Evolutionary conservation across 2,888 invertebrate genomes (phyloP), one percentile per base, ranked within the genome.

Genomic region (Patella depressa): DNA sequence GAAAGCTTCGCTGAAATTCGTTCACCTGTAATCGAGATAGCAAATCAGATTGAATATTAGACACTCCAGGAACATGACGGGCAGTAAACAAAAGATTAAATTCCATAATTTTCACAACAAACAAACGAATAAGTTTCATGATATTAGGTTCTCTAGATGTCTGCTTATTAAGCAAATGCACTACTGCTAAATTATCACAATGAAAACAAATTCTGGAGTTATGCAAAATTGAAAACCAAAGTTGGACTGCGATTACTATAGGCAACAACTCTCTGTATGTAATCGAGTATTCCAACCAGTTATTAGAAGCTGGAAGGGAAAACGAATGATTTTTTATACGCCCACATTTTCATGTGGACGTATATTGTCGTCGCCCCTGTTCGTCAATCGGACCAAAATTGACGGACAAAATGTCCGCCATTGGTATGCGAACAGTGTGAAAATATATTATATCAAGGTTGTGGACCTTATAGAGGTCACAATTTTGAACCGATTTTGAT

Each of bases 111-210:
- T 59, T 17, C 7, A 59, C 19, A 17, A 73, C 57, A 12, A 54
- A 34, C 53, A 29, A 17, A 24, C 74, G 12, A 15, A 74, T 45
- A 17, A 74, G 34, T 12, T 4, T 15, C 45, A 74, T 24, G 7
- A 69, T 65, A 14, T 19, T 9, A 24, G 34, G 29, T 14, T 65
- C 59, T 53, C 65, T 74, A 12, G 70, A 74, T 29, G 74, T 9
- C n/a, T 69, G 69, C 65, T 74, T 59, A 57, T 74, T 74, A n/a
- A 74, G 24, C 4, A 74, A 19, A 17, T 12, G 34, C n/a, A 74
- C 74, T 3, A 65, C 9, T 29, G 74, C 74, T 19, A 45, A 11
- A 53, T 74, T 74, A 45, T 74, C 74, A 14, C 65, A 34, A 65
- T 69, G 12, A 17, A 74, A 69, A 3, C 17, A 9, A 45, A 74